These are phyloP conservation scores for Brachyopa scutellaris DNA, from an alignment of 2,888 invertebrate genomes.

Conservation along the genomic window DNA sequence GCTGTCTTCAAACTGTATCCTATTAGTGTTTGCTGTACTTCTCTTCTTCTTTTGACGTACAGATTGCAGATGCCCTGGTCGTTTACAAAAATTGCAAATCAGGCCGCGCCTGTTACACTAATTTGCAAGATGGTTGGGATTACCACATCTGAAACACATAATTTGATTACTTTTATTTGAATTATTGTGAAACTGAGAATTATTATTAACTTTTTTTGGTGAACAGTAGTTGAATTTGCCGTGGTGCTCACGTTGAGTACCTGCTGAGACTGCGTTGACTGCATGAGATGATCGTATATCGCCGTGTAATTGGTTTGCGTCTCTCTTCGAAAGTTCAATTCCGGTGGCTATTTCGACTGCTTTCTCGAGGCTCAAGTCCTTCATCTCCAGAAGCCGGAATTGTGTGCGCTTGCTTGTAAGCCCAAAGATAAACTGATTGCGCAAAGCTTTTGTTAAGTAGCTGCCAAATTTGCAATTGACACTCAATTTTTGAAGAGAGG, in stretches of 20 bases:
- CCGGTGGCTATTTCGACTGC: no score
- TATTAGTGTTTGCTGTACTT: conserved; percentile 3
- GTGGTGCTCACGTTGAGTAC: no score
- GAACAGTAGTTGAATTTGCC: neutral
- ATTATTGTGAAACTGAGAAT: neutral
- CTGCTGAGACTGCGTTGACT: no score
- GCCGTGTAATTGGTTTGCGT: conserved; percentile 47
- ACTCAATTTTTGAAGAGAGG: conserved; percentile 20
- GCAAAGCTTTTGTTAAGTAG: conserved; percentile 1
- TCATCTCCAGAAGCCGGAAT: conserved; percentile 45
- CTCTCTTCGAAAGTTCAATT: conserved; percentile 59
- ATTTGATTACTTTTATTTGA: neutral
- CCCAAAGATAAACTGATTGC: conserved; percentile 16
- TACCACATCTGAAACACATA: conserved; percentile 7
- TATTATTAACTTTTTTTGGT: neutral
- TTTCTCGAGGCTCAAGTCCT: conserved; percentile 28
- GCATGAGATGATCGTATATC: neutral
- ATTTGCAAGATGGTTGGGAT: conserved; percentile 15
- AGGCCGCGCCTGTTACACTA: neutral
- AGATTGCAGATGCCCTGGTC: conserved; percentile 21
- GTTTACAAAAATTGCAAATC: conserved; percentile 19
- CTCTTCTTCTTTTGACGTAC: conserved; percentile 7
- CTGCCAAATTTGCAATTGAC: no score
- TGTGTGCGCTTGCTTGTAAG: conserved; percentile 47
- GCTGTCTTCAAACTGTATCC: no score